Conservation (phyloP, 2,888 invertebrate species). For the Andrena marginata region DNA sequence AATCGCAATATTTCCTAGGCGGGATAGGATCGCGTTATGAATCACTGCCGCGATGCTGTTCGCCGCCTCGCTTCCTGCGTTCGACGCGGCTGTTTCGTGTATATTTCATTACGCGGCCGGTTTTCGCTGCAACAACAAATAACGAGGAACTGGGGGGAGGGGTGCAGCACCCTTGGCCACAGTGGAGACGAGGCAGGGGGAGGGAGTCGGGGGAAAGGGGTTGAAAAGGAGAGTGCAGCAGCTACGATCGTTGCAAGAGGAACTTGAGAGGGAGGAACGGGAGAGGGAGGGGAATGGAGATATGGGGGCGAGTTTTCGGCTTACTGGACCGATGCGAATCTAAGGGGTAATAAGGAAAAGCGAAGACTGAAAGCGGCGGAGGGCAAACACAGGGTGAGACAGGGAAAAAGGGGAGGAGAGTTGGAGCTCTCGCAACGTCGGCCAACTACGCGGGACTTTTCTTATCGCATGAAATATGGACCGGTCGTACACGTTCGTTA, state of each 20-base stretch:
- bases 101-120: conserved; percentile 76
- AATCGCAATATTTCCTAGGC: conserved; percentile 73
- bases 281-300: conserved; percentile 50
- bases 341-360: conserved; percentile 36
- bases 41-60: conserved; percentile 65
- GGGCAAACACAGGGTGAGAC: conserved; percentile 15
- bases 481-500: conserved; percentile 34
- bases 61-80: conserved; percentile 17
- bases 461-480: conserved; percentile 42
- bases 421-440: not conserved
- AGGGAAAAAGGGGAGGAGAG: not conserved
- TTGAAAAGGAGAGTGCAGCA: not conserved
- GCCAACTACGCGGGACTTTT: conserved; percentile 42
- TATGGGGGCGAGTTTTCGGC: conserved; percentile 60
- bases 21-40: conserved; percentile 77
- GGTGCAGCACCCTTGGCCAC: not conserved
- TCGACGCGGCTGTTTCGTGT: conserved; percentile 65
- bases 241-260: not conserved
- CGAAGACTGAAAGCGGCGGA: conserved; percentile 18
- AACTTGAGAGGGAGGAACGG: conserved; percentile 45
- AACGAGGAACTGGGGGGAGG: conserved; percentile 61
- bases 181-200: not conserved
- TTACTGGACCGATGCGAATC: conserved; percentile 46
- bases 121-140: conserved; percentile 76
- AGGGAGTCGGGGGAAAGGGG: not conserved